Evolutionary conservation across 2,888 invertebrate genomes (phyloP), one percentile per base, ranked within the genome.

Genomic region (Melanchra persicariae): DNA sequence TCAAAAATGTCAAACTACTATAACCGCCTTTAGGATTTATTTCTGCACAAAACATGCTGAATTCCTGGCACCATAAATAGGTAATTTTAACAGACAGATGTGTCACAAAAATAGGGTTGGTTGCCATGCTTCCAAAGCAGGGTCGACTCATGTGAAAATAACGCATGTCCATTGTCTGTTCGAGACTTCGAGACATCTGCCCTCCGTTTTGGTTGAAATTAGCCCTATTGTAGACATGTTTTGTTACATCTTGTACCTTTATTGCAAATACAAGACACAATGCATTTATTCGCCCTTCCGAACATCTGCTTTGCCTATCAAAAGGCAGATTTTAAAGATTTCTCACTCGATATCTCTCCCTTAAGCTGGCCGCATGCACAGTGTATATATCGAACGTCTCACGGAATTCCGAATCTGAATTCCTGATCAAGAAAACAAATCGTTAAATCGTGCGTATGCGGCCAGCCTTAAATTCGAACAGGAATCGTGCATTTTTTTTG

Each of bases 1-100:
- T 62, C 45, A 58, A 19, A 58, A 19, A 19, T 68, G 69, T 75
- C 58, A 68, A n/a, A n/a, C n/a, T n/a, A n/a, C n/a, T n/a, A n/a
- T n/a, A n/a, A 74, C 59, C 19, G 8, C 15, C 15, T 40, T 15
- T 5, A 30, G n/a, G n/a, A 7, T 5, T 43, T 57, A n/a, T 60
- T 74, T 37, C 58, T 19, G 17, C 49, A 51, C 49, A 2, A 51
- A 0, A 10, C 22, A 37, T 66, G 8, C 2, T 15, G 22, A 43
- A 66, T 34, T 34, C 6, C 8, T 6, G 8, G 9, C 6, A 34
- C 1, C 34, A 8, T 2, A 40, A 40, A 45, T 43, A 34, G 15
- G 19, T n/a, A 1, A 47, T 22, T n/a, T 17, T 6, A 24, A 47
- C 19, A 34, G 22, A n/a, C 17, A 34, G 12, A 54, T 43, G 45